A percentile compares a stretch with the other conserved stretches of the same genome.
Evolutionary conservation across 2,888 invertebrate genomes (phyloP).

Genomic region (Microplitis manilae): DNA sequence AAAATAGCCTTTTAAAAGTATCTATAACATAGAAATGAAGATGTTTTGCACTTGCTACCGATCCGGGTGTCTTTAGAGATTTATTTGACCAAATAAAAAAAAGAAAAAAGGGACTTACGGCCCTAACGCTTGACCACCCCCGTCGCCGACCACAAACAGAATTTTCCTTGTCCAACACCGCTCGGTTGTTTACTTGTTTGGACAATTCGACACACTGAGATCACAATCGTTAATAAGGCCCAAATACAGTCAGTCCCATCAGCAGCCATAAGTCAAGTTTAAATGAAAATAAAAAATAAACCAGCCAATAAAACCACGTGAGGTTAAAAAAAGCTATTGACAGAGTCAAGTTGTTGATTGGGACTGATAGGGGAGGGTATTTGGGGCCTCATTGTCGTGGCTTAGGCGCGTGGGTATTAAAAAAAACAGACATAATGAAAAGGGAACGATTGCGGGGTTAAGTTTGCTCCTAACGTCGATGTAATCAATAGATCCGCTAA

Average conservation of each 20-base stretch:
- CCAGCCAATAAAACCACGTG: neutral
- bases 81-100: neutral
- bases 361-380: slow-evolving; percentile 31
- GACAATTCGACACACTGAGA: slow-evolving; percentile 49
- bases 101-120: slow-evolving; percentile 7
- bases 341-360: slow-evolving; percentile 43
- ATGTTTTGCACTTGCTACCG: slow-evolving; percentile 34
- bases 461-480: slow-evolving; percentile 36
- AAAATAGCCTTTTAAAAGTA: neutral
- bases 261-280: neutral
- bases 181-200: slow-evolving; percentile 62
- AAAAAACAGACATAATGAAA: slow-evolving; percentile 35
- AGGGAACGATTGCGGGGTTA: slow-evolving; percentile 38
- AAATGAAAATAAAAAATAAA: neutral
- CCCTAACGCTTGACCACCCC: slow-evolving; percentile 48
- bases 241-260: neutral
- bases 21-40: slow-evolving; percentile 19
- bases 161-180: slow-evolving; percentile 18
- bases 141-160: slow-evolving; percentile 43
- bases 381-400: slow-evolving; percentile 33
- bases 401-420: slow-evolving; percentile 43
- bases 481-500: slow-evolving; percentile 41
- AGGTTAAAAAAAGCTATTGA: neutral
- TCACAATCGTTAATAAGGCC: slow-evolving; percentile 5
- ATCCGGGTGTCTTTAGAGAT: slow-evolving; percentile 9